A percentile compares a stretch with the other conserved stretches of the same genome.
Evolutionary conservation across 2,888 invertebrate species (phyloP).

Genomic region (Sarcophaga carnaria): DNA sequence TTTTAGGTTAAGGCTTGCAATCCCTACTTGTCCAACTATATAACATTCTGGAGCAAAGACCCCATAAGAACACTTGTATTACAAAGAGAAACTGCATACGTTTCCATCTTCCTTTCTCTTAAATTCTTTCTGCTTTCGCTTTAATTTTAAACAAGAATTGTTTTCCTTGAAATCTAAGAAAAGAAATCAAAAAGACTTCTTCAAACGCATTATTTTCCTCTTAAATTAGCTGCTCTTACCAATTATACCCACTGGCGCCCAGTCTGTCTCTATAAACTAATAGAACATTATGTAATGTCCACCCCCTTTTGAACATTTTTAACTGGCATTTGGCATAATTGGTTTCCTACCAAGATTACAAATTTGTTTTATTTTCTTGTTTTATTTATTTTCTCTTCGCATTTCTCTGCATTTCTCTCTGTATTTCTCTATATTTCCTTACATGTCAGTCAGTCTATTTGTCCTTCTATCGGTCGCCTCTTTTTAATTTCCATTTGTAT

Average conservation of each 20-base stretch:
- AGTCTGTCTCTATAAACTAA: background rate
- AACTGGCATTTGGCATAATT: slow-evolving; percentile 31
- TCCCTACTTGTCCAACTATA: too few relatives aligned
- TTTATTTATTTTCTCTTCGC: background rate
- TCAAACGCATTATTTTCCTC: background rate
- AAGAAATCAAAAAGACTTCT: background rate
- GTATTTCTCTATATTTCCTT: background rate
- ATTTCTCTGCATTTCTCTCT: background rate
- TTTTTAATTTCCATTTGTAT: background rate
- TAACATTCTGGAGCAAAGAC: too few relatives aligned
- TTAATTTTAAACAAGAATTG: too few relatives aligned
- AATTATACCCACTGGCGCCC: background rate
- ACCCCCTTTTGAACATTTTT: background rate
- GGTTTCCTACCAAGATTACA: slow-evolving; percentile 23
- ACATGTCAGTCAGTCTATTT: background rate
- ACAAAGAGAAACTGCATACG: too few relatives aligned
- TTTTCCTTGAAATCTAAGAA: too few relatives aligned
- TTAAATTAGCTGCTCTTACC: background rate
- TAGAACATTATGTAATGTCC: too few relatives aligned
- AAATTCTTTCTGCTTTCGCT: too few relatives aligned
- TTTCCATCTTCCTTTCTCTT: too few relatives aligned
- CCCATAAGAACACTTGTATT: too few relatives aligned
- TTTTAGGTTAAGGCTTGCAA: too few relatives aligned
- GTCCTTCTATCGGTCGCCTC: background rate
- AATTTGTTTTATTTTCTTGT: background rate